phyloP scores from a whole-genome alignment of 2,113 vertebrate genomes.

The Chloropsis hardwickii region DNA sequence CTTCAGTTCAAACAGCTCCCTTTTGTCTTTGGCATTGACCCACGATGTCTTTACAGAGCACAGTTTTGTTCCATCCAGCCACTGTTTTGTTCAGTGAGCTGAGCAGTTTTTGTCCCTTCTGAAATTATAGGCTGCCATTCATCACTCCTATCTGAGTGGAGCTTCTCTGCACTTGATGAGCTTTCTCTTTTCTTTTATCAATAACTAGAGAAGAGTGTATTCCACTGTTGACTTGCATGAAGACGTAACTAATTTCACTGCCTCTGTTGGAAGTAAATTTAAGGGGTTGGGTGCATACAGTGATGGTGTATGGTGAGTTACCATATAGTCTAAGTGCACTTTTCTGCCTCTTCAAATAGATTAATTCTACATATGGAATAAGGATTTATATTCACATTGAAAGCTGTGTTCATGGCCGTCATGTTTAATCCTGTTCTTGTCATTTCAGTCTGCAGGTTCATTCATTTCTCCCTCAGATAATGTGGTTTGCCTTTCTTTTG shows the following conservation, averaged over 20 bases:
- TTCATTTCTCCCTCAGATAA: neutral
- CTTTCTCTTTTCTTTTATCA: neutral
- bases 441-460: neutral
- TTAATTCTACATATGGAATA: neutral
- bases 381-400: neutral
- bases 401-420: neutral
- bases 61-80: neutral
- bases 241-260: neutral
- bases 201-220: neutral
- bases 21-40: neutral
- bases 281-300: neutral
- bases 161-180: neutral
- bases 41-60: neutral
- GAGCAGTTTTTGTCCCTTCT: neutral
- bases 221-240: neutral
- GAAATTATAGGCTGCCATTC: neutral
- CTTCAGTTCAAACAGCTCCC: neutral
- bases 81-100: neutral
- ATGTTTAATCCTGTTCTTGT: neutral
- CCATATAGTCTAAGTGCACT: neutral
- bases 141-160: neutral
- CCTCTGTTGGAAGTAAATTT: neutral
- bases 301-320: neutral
- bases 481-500: neutral
- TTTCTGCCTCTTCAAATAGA: neutral